Percentiles rank a stretch among this genome's conserved stretches.
phyloP scores from a whole-genome alignment of 2,888 invertebrate genomes.

The Plebejus melissa region DNA sequence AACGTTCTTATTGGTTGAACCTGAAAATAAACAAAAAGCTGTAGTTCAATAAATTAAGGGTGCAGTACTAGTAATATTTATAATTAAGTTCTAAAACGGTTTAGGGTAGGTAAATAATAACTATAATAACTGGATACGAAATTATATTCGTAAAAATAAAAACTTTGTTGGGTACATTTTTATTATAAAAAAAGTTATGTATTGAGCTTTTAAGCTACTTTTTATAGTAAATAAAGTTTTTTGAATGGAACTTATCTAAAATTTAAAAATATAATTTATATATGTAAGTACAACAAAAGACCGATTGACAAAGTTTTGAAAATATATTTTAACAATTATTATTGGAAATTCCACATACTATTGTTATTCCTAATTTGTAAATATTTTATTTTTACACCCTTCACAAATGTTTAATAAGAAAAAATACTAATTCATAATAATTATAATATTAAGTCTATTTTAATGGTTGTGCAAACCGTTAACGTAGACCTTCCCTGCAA shows the following conservation, averaged over 20 bases:
- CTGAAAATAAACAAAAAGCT: constrained; percentile 17
- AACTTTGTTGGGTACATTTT: neutral
- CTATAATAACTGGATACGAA: neutral
- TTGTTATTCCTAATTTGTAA: neutral
- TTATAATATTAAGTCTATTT: neutral
- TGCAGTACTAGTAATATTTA: neutral
- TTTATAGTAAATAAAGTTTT: neutral
- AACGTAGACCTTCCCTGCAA: constrained; percentile 46
- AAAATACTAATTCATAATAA: neutral
- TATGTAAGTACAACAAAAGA: neutral
- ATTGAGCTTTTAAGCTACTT: neutral
- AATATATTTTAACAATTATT: neutral
- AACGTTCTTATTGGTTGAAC: constrained; percentile 28
- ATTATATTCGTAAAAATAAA: neutral
- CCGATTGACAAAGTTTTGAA: neutral
- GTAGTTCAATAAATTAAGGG: neutral
- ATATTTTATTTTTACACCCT: neutral
- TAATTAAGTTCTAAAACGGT: neutral
- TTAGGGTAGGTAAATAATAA: neutral
- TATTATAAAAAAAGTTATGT: neutral
- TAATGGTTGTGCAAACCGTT: constrained; percentile 49
- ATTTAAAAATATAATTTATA: neutral
- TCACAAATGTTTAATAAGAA: neutral
- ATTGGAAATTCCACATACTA: neutral
- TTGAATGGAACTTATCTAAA: neutral